Percentiles rank a stretch among this genome's conserved stretches.
phyloP scores from a whole-genome alignment of 2,797 vertebrate genomes.

The Enoplosus armatus region DNA sequence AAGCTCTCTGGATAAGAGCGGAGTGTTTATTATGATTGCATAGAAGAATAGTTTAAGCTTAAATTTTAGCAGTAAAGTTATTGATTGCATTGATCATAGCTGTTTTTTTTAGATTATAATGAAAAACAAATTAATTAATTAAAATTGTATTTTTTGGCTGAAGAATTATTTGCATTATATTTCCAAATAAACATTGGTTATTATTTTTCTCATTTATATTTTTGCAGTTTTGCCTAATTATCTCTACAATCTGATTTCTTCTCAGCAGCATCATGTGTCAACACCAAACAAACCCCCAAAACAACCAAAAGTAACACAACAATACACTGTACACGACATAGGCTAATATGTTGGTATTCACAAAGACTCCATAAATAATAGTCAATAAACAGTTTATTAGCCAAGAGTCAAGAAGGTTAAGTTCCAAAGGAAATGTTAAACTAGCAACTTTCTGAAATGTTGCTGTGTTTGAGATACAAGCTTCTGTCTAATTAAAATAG shows the following conservation, averaged over 20 bases:
- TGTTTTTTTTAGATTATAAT: conserved; percentile 4
- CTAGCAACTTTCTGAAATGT: background rate
- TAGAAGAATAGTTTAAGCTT: background rate
- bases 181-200: background rate
- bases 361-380: background rate
- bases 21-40: background rate
- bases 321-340: no score
- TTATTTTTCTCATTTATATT: background rate
- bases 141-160: background rate
- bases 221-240: background rate
- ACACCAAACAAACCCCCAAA: background rate
- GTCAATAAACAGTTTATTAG: background rate
- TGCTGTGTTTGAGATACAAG: background rate
- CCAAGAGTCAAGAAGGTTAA: background rate
- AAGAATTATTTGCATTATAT: background rate
- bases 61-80: background rate
- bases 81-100: background rate
- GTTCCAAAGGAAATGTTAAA: background rate
- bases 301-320: background rate
- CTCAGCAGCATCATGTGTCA: background rate
- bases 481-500: conserved; percentile 9
- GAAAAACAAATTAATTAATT: background rate
- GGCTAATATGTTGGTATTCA: background rate
- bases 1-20: background rate
- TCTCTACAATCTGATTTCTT: background rate